These are phyloP conservation scores for Charadrius vociferus DNA, from an alignment of 2,113 vertebrate genomes.

Conservation along the genomic window DNA sequence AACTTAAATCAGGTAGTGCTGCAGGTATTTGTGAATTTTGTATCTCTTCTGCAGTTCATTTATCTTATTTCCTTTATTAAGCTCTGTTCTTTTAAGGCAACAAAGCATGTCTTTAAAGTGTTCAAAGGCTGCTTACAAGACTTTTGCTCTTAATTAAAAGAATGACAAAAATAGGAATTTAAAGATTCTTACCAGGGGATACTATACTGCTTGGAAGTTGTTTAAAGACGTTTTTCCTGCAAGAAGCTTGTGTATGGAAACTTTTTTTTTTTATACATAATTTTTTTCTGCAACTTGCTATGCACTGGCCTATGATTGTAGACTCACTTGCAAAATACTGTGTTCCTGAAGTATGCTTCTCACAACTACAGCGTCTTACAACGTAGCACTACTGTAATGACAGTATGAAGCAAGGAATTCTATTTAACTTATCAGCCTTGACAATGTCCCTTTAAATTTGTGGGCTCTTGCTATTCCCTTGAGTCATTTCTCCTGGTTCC, in stretches of 20 bases:
- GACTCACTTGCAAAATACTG: neutral
- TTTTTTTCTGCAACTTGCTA: neutral
- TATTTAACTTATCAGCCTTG: neutral
- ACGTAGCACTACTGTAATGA: neutral
- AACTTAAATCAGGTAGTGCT: neutral
- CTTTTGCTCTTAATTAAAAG: neutral
- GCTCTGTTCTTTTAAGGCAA: neutral
- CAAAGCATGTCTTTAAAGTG: neutral
- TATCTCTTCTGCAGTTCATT: neutral
- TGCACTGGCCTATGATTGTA: neutral
- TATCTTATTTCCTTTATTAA: neutral
- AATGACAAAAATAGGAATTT: neutral
- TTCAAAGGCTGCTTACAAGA: neutral
- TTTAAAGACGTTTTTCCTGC: neutral
- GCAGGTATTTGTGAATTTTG: neutral
- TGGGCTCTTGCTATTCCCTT: neutral
- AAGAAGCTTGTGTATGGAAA: neutral
- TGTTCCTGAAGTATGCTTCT: neutral
- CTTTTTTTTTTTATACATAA: accelerated
- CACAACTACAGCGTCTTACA: neutral
- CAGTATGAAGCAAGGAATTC: neutral
- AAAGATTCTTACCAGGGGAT: neutral
- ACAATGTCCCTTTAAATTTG: neutral
- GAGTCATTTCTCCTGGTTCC: neutral
- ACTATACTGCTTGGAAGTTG: neutral